These are phyloP conservation scores for Pluvialis apricaria DNA, from an alignment of 2,113 vertebrate genomes.

Conservation along the genomic window DNA sequence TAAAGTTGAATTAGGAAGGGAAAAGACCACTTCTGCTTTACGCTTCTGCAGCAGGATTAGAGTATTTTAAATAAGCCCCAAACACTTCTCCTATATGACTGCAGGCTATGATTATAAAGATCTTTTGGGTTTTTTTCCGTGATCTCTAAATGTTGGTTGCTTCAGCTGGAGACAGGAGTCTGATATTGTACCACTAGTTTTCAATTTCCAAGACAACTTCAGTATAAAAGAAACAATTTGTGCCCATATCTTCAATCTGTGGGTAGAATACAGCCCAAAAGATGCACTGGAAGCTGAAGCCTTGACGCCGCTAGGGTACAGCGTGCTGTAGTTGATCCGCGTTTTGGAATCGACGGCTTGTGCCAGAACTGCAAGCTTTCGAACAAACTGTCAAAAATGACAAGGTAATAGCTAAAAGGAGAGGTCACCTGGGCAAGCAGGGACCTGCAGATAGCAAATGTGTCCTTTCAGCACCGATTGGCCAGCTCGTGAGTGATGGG, in stretches of 20 bases:
- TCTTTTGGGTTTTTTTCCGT: not conserved
- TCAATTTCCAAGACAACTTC: not conserved
- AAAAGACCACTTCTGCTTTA: not conserved
- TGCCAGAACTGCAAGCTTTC: not conserved
- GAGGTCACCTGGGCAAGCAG: not conserved
- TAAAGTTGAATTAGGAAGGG: not conserved
- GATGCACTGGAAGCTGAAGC: not conserved
- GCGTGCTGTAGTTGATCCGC: not conserved
- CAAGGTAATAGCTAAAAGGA: not conserved
- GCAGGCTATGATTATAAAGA: not conserved
- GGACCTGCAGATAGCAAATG: not conserved
- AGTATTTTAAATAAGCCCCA: not conserved
- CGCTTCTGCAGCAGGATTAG: not conserved
- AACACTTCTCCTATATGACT: not conserved
- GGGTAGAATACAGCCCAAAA: not conserved
- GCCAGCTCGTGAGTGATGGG: fast-evolving
- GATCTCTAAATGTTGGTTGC: not conserved
- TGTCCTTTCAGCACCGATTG: not conserved
- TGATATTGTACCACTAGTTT: not conserved
- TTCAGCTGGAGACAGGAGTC: not conserved
- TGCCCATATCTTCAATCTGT: not conserved
- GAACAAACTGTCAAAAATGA: not conserved
- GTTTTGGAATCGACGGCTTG: not conserved
- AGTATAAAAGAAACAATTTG: not conserved
- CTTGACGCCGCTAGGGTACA: fast-evolving